Base-by-base conservation (phyloP, 1,140 invertebrate genomes). In the Aporrectodea caliginosa region DNA sequence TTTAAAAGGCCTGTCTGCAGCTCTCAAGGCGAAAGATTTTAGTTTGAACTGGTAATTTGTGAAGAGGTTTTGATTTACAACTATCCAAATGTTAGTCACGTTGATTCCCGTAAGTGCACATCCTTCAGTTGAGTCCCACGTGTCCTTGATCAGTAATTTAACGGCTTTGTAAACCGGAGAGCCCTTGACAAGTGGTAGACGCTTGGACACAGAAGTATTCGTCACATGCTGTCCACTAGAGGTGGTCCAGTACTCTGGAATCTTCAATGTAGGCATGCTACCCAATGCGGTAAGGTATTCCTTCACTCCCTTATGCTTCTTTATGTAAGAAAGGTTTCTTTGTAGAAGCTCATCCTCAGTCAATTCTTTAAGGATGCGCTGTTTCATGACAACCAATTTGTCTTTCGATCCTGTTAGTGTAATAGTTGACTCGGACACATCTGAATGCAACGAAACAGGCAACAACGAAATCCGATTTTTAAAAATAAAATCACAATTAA, bases 11-110 rank as follows among this genome's bases (percentile, higher is more conserved):
- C 22, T 58, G 43, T 58, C 6, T 12, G 43, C 43, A 58, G 43
- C 43, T 22, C 22, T 58, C 43, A 12, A 12, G 22, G 43, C 43
- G 43, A 58, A 22, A 12, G 43, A 6, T 22, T 58, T 58, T 58
- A 58, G 43, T 22, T 58, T 6, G 43, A 58, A 58, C 43, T 58
- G 29, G 27, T 76, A 76, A 29, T 43, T 22, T n/a, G 33, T 43
- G 43, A 27, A 76, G 22, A 76, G 43, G 27, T 43, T 27, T 22
- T n/a, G n/a, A 76, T 76, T 76, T 32, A 35, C 75, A 76, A 58
- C 43, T 2, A 35, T 0, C 32, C 2, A 58, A 43, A 76, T 76
- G 14, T 76, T 35, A n/a, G 34, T 76, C 22, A 76, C 31, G 33
- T n/a, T 16, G 0, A 76, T 43, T 22, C 43, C 29, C 27, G 30